Evolutionary conservation across 2,113 vertebrate genomes (phyloP).

Genomic region (Erpornis zantholeuca): DNA sequence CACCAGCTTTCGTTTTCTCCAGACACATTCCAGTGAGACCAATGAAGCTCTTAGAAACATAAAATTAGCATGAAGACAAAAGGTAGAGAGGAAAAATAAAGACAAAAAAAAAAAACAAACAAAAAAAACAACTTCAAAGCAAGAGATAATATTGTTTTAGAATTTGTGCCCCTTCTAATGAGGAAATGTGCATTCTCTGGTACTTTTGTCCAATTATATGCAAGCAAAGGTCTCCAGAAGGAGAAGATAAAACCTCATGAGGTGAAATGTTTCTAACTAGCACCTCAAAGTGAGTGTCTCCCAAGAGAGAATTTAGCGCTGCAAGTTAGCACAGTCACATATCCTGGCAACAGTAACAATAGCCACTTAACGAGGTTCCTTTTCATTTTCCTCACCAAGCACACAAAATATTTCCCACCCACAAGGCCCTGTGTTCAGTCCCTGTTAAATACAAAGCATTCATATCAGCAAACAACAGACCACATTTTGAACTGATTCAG

Average conservation of each 20-base stretch:
- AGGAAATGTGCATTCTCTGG: neutral
- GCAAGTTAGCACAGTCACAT: neutral
- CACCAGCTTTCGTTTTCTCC: neutral
- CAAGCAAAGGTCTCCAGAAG: neutral
- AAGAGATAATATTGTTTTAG: neutral
- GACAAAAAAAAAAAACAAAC: rapidly evolving
- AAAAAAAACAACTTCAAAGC: rapidly evolving
- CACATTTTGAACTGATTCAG: neutral
- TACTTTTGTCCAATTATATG: neutral
- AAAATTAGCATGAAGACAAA: neutral
- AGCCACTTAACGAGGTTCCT: neutral
- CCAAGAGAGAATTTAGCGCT: neutral
- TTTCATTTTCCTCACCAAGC: neutral
- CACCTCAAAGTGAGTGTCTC: neutral
- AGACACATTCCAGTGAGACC: neutral
- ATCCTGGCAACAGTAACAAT: constrained; percentile 26
- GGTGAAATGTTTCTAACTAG: neutral
- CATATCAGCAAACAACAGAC: neutral
- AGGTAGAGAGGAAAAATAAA: rapidly evolving
- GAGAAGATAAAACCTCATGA: neutral
- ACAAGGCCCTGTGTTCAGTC: neutral
- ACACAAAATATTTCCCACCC: neutral
- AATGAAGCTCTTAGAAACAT: rapidly evolving
- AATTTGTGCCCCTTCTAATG: neutral
- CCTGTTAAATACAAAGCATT: neutral